These are phyloP conservation scores for Sphenodon punctatus DNA, from an alignment of 2,797 vertebrate genomes.

Conservation along the genomic window DNA sequence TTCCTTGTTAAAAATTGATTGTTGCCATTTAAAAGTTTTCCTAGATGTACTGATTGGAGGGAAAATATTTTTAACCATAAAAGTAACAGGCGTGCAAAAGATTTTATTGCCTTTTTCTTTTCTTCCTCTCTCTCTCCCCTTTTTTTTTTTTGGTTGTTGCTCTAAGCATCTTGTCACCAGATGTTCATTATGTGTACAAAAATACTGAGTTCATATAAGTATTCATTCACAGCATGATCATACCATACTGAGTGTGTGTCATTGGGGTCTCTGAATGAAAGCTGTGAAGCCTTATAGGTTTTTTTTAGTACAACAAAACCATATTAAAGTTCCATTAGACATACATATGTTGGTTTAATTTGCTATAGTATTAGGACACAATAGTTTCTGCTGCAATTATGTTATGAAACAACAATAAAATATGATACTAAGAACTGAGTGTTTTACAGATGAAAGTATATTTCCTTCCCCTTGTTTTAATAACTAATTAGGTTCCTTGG, in stretches of 20 bases:
- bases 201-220: slow-evolving; percentile 33
- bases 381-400: too few relatives aligned
- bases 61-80: slow-evolving; percentile 69
- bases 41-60: slow-evolving; percentile 63
- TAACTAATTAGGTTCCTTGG: background rate
- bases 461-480: background rate
- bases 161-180: slow-evolving; percentile 74
- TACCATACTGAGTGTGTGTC: background rate
- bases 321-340: background rate
- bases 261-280: background rate
- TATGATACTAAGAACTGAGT: too few relatives aligned
- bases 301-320: background rate
- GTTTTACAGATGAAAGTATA: too few relatives aligned
- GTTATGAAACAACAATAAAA: too few relatives aligned
- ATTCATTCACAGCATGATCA: slow-evolving; percentile 35
- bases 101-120: slow-evolving; percentile 74
- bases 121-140: slow-evolving; percentile 4
- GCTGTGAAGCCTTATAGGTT: slow-evolving; percentile 50
- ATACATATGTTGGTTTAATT: too few relatives aligned
- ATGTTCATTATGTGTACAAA: slow-evolving; percentile 75
- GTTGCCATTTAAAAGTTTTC: slow-evolving; percentile 69
- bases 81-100: slow-evolving; percentile 65
- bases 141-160: slow-evolving; percentile 11
- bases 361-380: background rate
- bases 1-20: slow-evolving; percentile 76